Base-by-base conservation (phyloP, 2,113 vertebrate genomes). In the Erythrocebus patas region DNA sequence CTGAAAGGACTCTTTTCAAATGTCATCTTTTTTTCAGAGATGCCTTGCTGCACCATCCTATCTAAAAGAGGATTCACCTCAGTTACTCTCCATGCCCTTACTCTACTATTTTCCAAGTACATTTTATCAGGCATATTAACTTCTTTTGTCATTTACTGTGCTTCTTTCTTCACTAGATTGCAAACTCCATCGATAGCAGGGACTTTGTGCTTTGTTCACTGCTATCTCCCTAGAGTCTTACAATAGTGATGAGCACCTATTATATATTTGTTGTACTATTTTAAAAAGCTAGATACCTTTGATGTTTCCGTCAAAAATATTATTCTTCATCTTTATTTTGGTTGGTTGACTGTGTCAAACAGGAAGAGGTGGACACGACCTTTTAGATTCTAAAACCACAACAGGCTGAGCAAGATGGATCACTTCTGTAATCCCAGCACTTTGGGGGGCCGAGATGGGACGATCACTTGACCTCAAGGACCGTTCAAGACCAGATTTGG, bases 281-380 rank as follows among this genome's bases (percentile, higher is more conserved):
- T 89, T 45, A 61, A 96, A 93, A 75, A 79, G 43, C 84, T 85
- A 73, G 16, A 43, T 16, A 66, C 0, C 12, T 52, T 92, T 64
- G 17, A 87, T 18, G 43, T 91, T 92, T 64, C 32, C 78, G 94
- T 80, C 76, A 96, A 84, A 94, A 96, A 52, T 52, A 84, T 40
- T 59, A 83, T 55, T 86, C 40, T 87, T 93, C 79, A 75, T 45
- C 48, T 93, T 76, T 92, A 76, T 50, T 78, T 57, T 76, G 27
- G 20, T 82, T 48, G 86, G 75, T 2, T 57, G n/a, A 81, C 30
- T 64, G 48, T 59, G 50, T 88, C 61, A 72, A 43, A 55, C 13
- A 95, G 13, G 50, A 85, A 43, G 38, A 45, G 18, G 70, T 57
- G 8, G n/a, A 83, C 76, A 94, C 25, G 89, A 81, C n/a, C 23